These are phyloP conservation scores for Cacoxenus indagator DNA, from an alignment of 2,888 invertebrate genomes.

Conservation along the genomic window DNA sequence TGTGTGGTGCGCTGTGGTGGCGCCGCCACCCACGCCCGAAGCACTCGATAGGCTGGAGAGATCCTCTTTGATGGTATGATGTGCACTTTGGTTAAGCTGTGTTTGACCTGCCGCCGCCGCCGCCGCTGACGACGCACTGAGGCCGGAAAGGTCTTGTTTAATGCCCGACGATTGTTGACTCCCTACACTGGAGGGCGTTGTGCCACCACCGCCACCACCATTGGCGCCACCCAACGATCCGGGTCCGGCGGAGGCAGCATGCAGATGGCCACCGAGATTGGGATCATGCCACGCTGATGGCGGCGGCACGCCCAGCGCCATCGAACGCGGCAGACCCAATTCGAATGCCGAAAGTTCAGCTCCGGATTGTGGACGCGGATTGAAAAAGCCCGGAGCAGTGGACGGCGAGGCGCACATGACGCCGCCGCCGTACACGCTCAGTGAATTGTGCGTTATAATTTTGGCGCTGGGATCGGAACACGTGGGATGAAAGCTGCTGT, in stretches of 20 bases:
- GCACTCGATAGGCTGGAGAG: constrained; percentile 65
- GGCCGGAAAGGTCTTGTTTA: constrained; percentile 66
- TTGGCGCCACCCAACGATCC: constrained; percentile 60
- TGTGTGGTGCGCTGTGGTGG: constrained; percentile 47
- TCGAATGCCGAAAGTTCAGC: constrained; percentile 70
- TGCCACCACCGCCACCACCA: constrained; percentile 70
- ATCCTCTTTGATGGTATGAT: constrained; percentile 68
- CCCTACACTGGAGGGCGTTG: constrained; percentile 68
- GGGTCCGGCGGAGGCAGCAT: constrained; percentile 71
- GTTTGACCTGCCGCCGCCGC: constrained; percentile 25
- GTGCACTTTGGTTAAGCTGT: constrained; percentile 60
- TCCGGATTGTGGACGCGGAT: constrained; percentile 70
- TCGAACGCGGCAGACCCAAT: constrained; percentile 71
- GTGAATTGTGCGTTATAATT: constrained; percentile 72
- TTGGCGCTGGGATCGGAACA: constrained; percentile 70
- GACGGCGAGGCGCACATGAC: constrained; percentile 72
- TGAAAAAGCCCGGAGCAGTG: constrained; percentile 71
- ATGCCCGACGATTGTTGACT: constrained; percentile 66
- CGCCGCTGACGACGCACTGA: constrained; percentile 46
- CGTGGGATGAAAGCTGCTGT: constrained; percentile 54
- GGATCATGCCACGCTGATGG: constrained; percentile 75
- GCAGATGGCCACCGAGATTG: constrained; percentile 69
- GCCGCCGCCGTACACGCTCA: constrained; percentile 72
- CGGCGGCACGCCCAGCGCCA: constrained; percentile 76
- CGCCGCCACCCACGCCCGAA: constrained; percentile 46